Base-by-base conservation (phyloP, 2,888 invertebrate species). In the Oscheius myriophilus region DNA sequence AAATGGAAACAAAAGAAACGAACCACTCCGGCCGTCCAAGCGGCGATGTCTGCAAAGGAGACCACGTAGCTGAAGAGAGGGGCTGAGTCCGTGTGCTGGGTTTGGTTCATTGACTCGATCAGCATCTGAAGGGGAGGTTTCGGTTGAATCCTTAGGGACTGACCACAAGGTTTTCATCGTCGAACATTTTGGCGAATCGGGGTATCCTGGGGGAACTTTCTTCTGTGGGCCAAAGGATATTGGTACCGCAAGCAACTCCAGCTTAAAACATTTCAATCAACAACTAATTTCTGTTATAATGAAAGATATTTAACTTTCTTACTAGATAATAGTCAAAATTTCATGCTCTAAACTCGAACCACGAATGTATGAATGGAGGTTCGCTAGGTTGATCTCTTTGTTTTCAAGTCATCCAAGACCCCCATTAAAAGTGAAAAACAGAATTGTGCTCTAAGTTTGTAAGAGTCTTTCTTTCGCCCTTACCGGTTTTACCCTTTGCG, bases 1-100 rank as follows among this genome's bases (percentile, higher is more conserved):
- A 45, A 43, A 41, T 26, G 41, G 23, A 68, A 18, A n/a, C n/a
- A 54, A 54, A 42, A 16, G 53, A 62, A 16, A 67, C 78, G 73
- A 23, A 78, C 73, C 67, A 84, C 84, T 62, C 83, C 84, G 25
- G 84, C 81, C 43, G 78, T 84, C 84, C 84, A 84, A 14, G 84
- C 75, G 52, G 82, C 73, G 61, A 84, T 78, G 67, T 83, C 81
- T 14, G 77, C 68, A 54, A 84, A 81, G 0, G 80, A 78, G 25
- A 84, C 67, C 12, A 75, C 57, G 39, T 53, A 63, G 18, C 63
- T 63, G 18, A 33, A 42, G 7, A 63, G 67, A 69, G 43, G 71
- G 70, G 49, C n/a, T 9, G 41, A 23, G 4, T 63, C 54, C 9
- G 33, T 33, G 21, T 21, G 11, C 12, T 52, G 52, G 11, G 52